A percentile compares a stretch with the other conserved stretches of the same genome.
Conservation (phyloP, 2,888 invertebrate species). For the Chorisops tibialis region DNA sequence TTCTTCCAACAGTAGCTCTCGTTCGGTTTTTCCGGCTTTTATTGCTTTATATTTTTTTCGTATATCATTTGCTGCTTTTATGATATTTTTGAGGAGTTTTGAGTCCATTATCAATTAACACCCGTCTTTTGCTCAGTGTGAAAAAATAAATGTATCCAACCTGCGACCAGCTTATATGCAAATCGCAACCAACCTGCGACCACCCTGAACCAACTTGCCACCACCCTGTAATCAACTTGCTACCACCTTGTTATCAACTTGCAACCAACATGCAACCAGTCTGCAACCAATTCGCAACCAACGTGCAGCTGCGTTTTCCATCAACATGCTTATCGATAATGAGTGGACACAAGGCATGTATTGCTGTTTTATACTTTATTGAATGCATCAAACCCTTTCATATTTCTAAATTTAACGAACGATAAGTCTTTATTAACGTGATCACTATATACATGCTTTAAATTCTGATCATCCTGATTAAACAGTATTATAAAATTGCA, state of each 20-base stretch:
- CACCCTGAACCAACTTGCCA: background rate
- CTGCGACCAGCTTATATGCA: background rate
- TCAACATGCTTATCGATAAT: too few species aligned
- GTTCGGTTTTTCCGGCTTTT: too few species aligned
- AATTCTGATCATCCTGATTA: too few species aligned
- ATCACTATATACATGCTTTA: too few species aligned
- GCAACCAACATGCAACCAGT: background rate
- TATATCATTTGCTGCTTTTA: too few species aligned
- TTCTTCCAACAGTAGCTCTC: background rate
- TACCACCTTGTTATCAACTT: too few species aligned
- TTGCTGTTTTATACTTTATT: conserved; percentile 18
- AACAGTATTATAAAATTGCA: too few species aligned
- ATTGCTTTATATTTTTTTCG: too few species aligned
- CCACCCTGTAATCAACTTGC: background rate
- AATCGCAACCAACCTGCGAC: too few species aligned
- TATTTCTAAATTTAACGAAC: conserved; percentile 37
- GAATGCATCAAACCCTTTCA: conserved; percentile 39
- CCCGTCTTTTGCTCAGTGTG: too few species aligned
- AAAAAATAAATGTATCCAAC: background rate
- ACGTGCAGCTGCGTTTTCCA: too few species aligned
- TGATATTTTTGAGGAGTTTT: conserved; percentile 16
- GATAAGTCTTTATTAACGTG: too few species aligned
- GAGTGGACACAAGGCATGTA: background rate
- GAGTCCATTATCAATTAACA: conserved; percentile 7
- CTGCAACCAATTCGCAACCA: background rate